Evolutionary conservation across 2,113 vertebrate genomes (phyloP), one percentile per base, ranked within the genome.

Genomic region (Rafetus swinhoei): DNA sequence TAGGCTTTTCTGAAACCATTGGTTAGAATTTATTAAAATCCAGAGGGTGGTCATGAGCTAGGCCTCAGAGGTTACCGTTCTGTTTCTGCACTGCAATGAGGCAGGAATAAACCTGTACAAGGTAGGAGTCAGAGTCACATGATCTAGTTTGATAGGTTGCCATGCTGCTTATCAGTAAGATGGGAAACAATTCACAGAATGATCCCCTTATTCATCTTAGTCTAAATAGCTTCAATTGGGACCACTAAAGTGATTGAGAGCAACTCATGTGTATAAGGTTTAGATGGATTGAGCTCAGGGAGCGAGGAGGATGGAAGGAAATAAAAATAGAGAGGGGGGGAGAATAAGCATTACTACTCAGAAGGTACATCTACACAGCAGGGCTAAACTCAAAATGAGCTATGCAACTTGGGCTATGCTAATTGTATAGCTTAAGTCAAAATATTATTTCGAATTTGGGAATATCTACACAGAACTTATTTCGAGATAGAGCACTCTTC

Each of bases 181-280:
- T 0, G 0, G 16, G n/a, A 80, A 7, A 21, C 1, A 80, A 32
- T 19, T 52, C 56, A 82, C 18, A 9, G 2, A 25, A 83, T 13
- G 8, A 7, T 55, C 14, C 21, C 54, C 54, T 35, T 35, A 24
- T 35, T 21, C 53, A 32, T 53, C 5, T 13, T 54, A 53, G 52
- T 55, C 54, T 15, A 53, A 13, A 32, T 84, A 59, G 45, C 13
- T 16, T 53, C 29, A 45, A 13, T 1, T 39, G 18, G 55, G 4
- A 53, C 9, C 50, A 3, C 25, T 88, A 65, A 55, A 10, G 18
- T 10, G 65, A 53, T 7, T 2, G 3, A 5, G 56, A 0, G 0
- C 79, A 62, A 27, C 22, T 74, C n/a, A 27, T 74, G 0, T 11
- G 81, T 39, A 1, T 19, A 59, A 79, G 29, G 65, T 65, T 65